Conservation (phyloP, 2,888 invertebrate genomes). For the Temnothorax rugatulus region DNA sequence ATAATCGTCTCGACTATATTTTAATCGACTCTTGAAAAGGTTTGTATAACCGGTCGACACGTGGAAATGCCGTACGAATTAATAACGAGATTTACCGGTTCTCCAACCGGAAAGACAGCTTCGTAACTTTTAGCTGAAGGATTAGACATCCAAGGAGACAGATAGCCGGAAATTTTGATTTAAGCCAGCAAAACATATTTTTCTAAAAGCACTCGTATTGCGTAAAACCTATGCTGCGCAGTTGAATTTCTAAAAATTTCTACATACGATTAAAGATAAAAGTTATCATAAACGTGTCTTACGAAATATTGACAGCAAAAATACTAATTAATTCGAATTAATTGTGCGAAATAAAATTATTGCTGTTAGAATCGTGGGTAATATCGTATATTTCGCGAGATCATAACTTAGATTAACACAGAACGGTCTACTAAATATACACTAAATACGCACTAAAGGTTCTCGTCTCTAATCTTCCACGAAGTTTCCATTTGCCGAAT, state of each 20-base stretch:
- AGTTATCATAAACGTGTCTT: not conserved
- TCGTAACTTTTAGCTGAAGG: not conserved
- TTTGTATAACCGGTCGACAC: not conserved
- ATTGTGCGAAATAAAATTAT: not conserved
- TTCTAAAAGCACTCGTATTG: not conserved
- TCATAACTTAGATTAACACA: not conserved
- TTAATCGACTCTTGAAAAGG: not conserved
- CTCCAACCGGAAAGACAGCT: not conserved
- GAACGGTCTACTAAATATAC: not conserved
- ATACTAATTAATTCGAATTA: not conserved
- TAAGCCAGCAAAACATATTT: not conserved
- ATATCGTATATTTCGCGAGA: not conserved
- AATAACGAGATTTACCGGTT: not conserved
- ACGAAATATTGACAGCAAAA: not conserved
- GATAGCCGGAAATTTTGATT: not conserved
- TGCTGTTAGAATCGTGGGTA: not conserved
- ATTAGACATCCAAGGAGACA: not conserved
- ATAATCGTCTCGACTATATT: not conserved
- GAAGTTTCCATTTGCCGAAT: conserved; percentile 24
- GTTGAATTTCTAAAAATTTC: not conserved
- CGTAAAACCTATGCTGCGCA: not conserved
- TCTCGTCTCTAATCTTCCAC: not conserved
- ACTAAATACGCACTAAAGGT: not conserved
- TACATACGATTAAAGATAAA: not conserved
- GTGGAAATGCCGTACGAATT: not conserved